Conservation (phyloP, 2,113 vertebrate genomes). For the Emydocephalus ijimae region DNA sequence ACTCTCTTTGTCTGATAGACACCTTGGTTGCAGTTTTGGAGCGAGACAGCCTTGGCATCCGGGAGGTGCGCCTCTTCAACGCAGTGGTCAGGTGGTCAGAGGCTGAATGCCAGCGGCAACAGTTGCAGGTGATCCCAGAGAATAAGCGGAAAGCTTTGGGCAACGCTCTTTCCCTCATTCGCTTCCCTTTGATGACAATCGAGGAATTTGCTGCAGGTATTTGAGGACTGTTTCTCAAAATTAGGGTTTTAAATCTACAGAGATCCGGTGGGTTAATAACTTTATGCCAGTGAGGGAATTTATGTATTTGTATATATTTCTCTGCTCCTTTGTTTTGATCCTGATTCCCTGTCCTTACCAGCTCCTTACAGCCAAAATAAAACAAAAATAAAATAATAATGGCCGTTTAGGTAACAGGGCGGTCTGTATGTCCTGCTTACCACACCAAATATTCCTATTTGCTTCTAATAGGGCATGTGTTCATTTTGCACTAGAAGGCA, state of each 20-base stretch:
- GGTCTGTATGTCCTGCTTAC: not conserved
- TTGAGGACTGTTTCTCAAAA: not conserved
- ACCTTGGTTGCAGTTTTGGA: constrained; percentile 93
- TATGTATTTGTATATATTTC: not conserved
- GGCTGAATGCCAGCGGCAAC: constrained; percentile 91
- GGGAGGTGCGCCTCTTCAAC: constrained; percentile 90
- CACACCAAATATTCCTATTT: not conserved
- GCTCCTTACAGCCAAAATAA: not conserved
- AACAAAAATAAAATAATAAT: not conserved
- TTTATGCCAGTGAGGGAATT: not conserved
- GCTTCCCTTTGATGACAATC: constrained; percentile 97
- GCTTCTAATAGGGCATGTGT: not conserved
- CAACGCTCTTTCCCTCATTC: constrained; percentile 90
- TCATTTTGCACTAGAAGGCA: not conserved
- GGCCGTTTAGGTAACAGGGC: not conserved
- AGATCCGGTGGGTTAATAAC: not conserved
- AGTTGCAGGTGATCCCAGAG: constrained; percentile 88
- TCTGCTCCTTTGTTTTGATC: no score
- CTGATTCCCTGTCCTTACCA: no score
- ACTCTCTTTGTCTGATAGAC: constrained; percentile 68
- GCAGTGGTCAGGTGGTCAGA: constrained; percentile 93
- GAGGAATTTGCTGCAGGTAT: constrained; percentile 97
- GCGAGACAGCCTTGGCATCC: constrained; percentile 90
- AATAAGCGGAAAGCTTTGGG: constrained; percentile 91
- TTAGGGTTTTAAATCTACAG: not conserved